These are phyloP conservation scores for Macrobrachium nipponense DNA, from an alignment of 1,140 invertebrate species.

Conservation along the genomic window DNA sequence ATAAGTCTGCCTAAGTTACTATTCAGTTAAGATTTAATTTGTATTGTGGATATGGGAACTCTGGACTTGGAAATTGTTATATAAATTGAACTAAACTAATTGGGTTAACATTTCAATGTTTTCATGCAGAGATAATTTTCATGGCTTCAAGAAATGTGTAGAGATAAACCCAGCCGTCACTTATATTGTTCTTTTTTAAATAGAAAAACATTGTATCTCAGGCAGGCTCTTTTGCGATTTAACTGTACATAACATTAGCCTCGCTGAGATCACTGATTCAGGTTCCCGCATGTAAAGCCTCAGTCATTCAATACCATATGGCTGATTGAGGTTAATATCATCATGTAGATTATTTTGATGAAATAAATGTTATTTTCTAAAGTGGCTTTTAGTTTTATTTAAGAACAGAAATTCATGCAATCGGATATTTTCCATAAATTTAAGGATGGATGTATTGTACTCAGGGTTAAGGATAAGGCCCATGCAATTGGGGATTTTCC, in stretches of 20 bases:
- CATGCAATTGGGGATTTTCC: too few species aligned
- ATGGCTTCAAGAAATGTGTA: too few species aligned
- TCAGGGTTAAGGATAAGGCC: too few species aligned
- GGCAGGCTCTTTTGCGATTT: constrained; percentile 24
- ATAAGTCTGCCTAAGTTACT: constrained; percentile 14
- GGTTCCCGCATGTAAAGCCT: constrained; percentile 37
- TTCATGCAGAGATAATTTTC: too few species aligned
- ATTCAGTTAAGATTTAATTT: neutral
- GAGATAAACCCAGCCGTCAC: too few species aligned
- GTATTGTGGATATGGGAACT: neutral
- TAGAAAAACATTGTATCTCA: neutral
- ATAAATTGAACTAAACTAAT: too few species aligned
- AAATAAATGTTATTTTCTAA: constrained; percentile 58
- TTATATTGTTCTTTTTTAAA: neutral
- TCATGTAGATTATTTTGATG: constrained; percentile 56
- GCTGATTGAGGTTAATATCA: constrained; percentile 32
- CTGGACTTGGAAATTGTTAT: neutral
- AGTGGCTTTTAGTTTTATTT: constrained; percentile 24
- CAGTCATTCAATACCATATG: constrained; percentile 28
- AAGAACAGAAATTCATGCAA: too few species aligned
- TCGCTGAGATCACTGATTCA: constrained; percentile 50
- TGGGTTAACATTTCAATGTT: too few species aligned
- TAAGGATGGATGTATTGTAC: too few species aligned
- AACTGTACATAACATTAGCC: constrained; percentile 42
- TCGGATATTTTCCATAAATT: too few species aligned